These are phyloP conservation scores for Drosophila ambigua DNA, from an alignment of 1,140 invertebrate species.

Conservation along the genomic window DNA sequence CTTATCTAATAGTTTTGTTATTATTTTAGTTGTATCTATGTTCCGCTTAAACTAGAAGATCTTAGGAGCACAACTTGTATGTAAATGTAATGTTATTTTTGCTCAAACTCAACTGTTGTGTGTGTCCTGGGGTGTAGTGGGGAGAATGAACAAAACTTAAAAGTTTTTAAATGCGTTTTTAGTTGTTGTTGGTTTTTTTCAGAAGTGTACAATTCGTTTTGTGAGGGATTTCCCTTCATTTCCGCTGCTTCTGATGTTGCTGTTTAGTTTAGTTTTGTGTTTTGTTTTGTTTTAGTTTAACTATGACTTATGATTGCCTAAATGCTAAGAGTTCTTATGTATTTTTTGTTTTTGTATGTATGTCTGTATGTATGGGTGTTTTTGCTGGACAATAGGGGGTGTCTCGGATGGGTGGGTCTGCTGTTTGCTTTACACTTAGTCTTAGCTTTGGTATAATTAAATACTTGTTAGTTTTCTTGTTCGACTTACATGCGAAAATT, in stretches of 20 bases:
- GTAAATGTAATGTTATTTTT: constrained; percentile 35
- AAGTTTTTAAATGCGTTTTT: constrained; percentile 72
- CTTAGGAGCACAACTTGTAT: constrained; percentile 66
- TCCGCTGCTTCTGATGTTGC: not conserved
- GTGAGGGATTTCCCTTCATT: constrained; percentile 23
- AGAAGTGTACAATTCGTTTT: constrained; percentile 44
- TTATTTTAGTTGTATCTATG: constrained; percentile 47
- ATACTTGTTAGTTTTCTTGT: constrained; percentile 53
- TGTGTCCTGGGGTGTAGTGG: not conserved
- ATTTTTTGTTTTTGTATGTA: no score
- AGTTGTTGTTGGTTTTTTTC: constrained; percentile 22
- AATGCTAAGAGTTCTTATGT: constrained; percentile 73
- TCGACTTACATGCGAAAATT: constrained; percentile 79
- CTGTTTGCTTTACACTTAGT: constrained; percentile 59
- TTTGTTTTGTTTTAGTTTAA: constrained; percentile 68
- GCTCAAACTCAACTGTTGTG: constrained; percentile 65
- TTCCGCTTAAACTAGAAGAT: constrained; percentile 66
- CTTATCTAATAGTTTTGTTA: constrained; percentile 69
- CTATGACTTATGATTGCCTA: constrained; percentile 80
- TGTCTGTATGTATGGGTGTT: constrained; percentile 34
- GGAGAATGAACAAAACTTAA: constrained; percentile 59
- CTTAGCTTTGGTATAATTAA: constrained; percentile 59
- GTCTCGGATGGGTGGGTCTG: constrained; percentile 35
- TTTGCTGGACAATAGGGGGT: constrained; percentile 38
- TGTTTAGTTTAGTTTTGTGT: constrained; percentile 51